Evolutionary conservation across 2,797 vertebrate species (phyloP), one percentile per base, ranked within the genome.

Genomic region (Peromyscus attwateri): DNA sequence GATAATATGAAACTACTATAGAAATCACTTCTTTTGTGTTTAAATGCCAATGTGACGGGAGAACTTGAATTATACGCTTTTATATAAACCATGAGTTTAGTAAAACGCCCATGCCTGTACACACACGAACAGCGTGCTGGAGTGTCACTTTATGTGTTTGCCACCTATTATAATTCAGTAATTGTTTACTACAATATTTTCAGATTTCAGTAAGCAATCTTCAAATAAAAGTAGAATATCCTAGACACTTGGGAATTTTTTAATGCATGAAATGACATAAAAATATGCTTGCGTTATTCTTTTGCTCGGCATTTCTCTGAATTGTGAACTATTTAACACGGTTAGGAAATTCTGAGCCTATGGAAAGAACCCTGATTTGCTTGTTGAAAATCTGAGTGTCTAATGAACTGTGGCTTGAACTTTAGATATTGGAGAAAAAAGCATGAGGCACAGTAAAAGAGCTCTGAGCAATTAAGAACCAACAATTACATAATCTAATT

Each of bases 351-450:
- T 94, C 49, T 95, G 37, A 87, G 87, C 55, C 62, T 84, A 43
- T 9, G 16, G 57, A 91, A 94, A 95, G 79, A 76, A 79, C 84
- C 12, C 94, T 82, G 64, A 85, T 73, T 94, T 82, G 84, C 81
- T 88, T 80, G 23, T 81, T 95, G 60, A 93, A 98, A 96, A 95
- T 89, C 76, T 93, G 25, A 71, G 90, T 94, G 3, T 80, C 49
- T 90, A 52, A 94, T 83, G 21, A 89, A 37, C 34, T 46, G 31
- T 55, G 87, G 4, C 62, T 98, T 95, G 79, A 96, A 81, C 93
- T 83, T 97, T 66, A 97, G 31, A 91, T 93, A 25, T 17, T 87
- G 7, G 82, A 75, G 1, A 87, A 76, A 97, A 97, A 97, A 92
- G 55, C 0, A 81, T 89, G 75, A 71, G 64, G 40, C 34, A 2